Conservation (phyloP, 2,797 vertebrate species). For the Sebastes paucispinis region DNA sequence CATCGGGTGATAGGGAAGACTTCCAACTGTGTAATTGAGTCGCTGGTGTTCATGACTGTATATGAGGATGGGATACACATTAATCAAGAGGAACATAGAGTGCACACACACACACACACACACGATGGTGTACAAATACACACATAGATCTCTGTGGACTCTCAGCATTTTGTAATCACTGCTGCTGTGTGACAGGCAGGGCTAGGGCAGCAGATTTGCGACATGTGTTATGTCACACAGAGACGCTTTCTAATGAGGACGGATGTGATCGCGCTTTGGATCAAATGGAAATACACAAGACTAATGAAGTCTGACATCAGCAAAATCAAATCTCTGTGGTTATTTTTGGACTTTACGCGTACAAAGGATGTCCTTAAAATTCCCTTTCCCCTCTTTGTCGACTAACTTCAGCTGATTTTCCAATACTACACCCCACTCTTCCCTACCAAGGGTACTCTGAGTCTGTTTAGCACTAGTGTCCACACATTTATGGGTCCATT, state of each 20-base stretch:
- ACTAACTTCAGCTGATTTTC: neutral
- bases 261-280: slow-evolving; percentile 19
- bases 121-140: neutral
- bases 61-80: slow-evolving; percentile 9
- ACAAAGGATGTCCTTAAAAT: neutral
- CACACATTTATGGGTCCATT: neutral
- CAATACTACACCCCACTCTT: neutral
- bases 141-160: neutral
- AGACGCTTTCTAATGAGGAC: slow-evolving; percentile 49
- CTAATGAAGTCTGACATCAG: slow-evolving; percentile 45
- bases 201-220: slow-evolving; percentile 37
- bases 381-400: rapidly evolving
- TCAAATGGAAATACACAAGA: slow-evolving; percentile 30
- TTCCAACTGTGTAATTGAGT: slow-evolving; percentile 45
- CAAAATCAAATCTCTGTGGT: slow-evolving; percentile 6
- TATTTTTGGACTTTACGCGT: slow-evolving; percentile 14
- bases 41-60: slow-evolving; percentile 26
- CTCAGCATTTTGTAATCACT: slow-evolving; percentile 41
- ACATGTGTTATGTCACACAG: slow-evolving; percentile 41
- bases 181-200: slow-evolving; percentile 23
- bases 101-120: neutral
- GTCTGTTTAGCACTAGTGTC: neutral
- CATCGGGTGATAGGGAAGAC: slow-evolving; percentile 1
- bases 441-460: neutral
- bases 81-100: slow-evolving; percentile 14